These are phyloP conservation scores for rabbit (Oryctolagus cuniculus) DNA, from an alignment of 2,113 vertebrate species.

Conservation along the genomic window mOryCun1.1 NC_091448.1:12024001-12024500, in stretches of 20 bases:
- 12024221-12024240: conserved; percentile 79
- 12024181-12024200: conserved; percentile 66
- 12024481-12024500: conserved; percentile 41
- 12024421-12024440: conserved; percentile 68
- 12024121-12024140: conserved; percentile 83
- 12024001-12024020: conserved; percentile 92
- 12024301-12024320: conserved; percentile 76
- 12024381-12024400: conserved; percentile 86
- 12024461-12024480: conserved; percentile 45
- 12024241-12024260: conserved; percentile 52
- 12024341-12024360: conserved; percentile 84
- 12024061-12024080: conserved; percentile 89
- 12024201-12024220: conserved; percentile 71
- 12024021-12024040: conserved; percentile 88
- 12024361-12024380: conserved; percentile 86
- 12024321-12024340: conserved; percentile 79
- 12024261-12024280: conserved; percentile 64
- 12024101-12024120: conserved; percentile 93
- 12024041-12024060: conserved; percentile 89
- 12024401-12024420: conserved; percentile 65
- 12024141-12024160: conserved; percentile 66
- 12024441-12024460: conserved; percentile 39
- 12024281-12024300: conserved; percentile 66
- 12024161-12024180: conserved; percentile 81
- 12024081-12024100: conserved; percentile 88